A percentile compares a stretch with the other conserved stretches of the same genome.
Conservation (phyloP, 2,113 vertebrate species). For the Ginglymostoma cirratum region DNA sequence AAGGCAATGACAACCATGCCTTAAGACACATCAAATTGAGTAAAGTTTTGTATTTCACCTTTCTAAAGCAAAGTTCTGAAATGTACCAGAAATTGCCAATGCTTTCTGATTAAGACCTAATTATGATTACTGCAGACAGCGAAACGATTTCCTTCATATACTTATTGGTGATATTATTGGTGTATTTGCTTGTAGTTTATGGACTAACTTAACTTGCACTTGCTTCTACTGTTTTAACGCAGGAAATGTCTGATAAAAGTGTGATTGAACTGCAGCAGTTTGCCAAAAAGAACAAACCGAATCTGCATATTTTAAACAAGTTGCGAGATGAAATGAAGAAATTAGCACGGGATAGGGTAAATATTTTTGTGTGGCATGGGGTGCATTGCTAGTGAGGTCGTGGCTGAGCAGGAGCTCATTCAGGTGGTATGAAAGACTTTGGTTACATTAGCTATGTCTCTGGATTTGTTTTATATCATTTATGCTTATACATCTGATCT, state of each 20-base stretch:
- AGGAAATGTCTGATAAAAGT: constrained; percentile 94
- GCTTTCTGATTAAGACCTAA: not conserved
- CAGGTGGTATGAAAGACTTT: not conserved
- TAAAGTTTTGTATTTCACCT: not conserved
- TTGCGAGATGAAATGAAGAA: constrained; percentile 95
- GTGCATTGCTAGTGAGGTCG: no score
- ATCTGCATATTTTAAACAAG: constrained; percentile 95
- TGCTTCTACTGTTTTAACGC: constrained; percentile 15
- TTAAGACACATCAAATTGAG: not conserved
- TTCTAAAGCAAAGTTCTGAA: not conserved
- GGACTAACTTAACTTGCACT: not conserved
- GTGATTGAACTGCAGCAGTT: constrained; percentile 97
- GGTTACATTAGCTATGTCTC: not conserved
- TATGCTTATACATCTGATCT: not conserved
- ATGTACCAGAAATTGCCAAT: not conserved
- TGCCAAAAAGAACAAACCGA: constrained; percentile 99
- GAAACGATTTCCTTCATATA: not conserved
- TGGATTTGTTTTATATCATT: not conserved
- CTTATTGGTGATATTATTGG: not conserved
- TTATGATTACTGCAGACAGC: not conserved
- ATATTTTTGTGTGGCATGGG: constrained; percentile 28
- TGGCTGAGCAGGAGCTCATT: not conserved
- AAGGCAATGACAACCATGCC: not conserved
- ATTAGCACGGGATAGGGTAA: constrained; percentile 83
- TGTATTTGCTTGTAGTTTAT: not conserved